Evolutionary conservation across 2,797 vertebrate genomes (phyloP).

Genomic region (Pampus argenteus): DNA sequence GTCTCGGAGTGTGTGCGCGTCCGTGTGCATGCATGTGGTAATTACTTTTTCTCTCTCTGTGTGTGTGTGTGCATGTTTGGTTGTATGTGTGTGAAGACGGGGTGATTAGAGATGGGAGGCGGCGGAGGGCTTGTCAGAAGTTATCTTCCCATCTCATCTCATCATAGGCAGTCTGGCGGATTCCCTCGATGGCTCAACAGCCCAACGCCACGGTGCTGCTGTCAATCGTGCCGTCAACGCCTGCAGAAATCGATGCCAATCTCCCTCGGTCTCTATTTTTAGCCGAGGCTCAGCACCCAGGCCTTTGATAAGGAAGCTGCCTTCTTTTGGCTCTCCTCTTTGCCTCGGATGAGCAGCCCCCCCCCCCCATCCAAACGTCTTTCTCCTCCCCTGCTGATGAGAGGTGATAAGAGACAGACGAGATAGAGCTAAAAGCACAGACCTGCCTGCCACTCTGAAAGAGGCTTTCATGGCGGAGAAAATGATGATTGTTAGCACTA

Average conservation of each 20-base stretch:
- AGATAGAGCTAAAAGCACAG: constrained; percentile 68
- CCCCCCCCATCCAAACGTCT: constrained; percentile 42
- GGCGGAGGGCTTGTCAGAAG: constrained; percentile 82
- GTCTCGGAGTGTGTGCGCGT: constrained; percentile 32
- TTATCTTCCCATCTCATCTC: constrained; percentile 85
- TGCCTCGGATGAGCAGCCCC: constrained; percentile 62
- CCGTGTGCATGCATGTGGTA: constrained; percentile 63
- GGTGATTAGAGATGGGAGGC: constrained; percentile 79
- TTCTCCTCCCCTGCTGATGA: constrained; percentile 65
- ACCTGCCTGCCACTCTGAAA: constrained; percentile 54
- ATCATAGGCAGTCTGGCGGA: constrained; percentile 82
- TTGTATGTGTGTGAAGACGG: constrained; percentile 52
- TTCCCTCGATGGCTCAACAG: constrained; percentile 83
- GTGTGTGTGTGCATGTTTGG: constrained; percentile 14
- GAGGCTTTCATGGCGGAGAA: constrained; percentile 59
- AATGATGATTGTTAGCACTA: constrained; percentile 60
- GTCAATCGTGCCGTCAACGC: constrained; percentile 82
- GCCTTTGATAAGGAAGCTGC: constrained; percentile 81
- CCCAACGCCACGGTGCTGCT: constrained; percentile 70
- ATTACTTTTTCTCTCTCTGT: constrained; percentile 77
- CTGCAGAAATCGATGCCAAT: constrained; percentile 85
- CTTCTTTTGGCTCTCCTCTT: constrained; percentile 68
- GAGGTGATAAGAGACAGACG: constrained; percentile 73
- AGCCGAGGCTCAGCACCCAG: constrained; percentile 71
- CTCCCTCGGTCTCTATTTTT: constrained; percentile 83